Evolutionary conservation across 2,113 vertebrate species (phyloP), one percentile per base, ranked within the genome.

Genomic region (Eonycteris spelaea): DNA sequence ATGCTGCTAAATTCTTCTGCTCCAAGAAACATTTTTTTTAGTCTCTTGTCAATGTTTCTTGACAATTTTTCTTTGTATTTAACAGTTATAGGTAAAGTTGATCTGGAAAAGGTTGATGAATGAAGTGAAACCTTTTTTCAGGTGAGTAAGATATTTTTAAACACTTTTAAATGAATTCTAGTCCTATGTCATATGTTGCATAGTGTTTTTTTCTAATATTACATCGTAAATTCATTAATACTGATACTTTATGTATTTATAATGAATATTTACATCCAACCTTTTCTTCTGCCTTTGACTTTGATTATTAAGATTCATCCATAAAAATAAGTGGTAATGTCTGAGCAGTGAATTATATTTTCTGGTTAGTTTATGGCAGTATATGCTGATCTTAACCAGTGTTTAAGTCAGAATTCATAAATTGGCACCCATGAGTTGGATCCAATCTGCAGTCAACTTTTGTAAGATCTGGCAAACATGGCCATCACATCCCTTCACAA

Each of bases 1-100:
- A 84, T 67, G 70, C 28, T 33, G 5, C 35, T n/a, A 74, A 63
- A 35, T 77, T 87, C 9, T 35, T 73, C 38, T 77, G 9, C 38
- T 92, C n/a, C 51, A 33, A 53, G 28, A 8, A 71, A 11, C 68
- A 65, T 75, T 48, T 94, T 94, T 75, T 43, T 28, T 38, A 12
- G 30, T 53, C 28, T 93, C 30, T 21, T 90, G 24, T 87, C 45
- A 73, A 73, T 53, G 8, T 87, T 93, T 86, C 51, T 71, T 7
- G 63, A 11, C 33, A 26, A 73, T 91, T 22, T 96, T 92, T 95
- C 51, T 51, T 77, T 96, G 51, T 90, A n/a, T 97, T 91, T n/a
- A n/a, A 57, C 63, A 97, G 97, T 2, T 79, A 87, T 93, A 85
- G 38, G 19, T 45, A 97, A 93, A 53, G 48, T 83, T 68, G 55